These are phyloP conservation scores for Calosoma granatense DNA, from an alignment of 1,140 invertebrate species.

Conservation along the genomic window DNA sequence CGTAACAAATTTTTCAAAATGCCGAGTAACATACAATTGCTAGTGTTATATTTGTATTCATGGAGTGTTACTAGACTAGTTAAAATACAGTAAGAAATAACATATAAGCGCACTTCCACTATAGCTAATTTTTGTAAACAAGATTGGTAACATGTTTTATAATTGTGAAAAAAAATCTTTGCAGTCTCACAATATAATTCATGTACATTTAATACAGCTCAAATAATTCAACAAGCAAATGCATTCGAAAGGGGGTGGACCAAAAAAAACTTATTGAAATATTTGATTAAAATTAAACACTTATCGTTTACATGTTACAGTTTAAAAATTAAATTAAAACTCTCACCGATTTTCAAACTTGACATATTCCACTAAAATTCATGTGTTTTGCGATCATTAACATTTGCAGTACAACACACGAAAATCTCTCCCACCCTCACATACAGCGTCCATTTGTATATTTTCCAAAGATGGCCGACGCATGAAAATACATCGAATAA, in stretches of 20 bases:
- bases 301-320: constrained; percentile 1
- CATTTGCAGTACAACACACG: constrained; percentile 2
- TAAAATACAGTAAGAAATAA: constrained; percentile 17
- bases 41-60: neutral
- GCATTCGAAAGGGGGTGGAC: constrained; percentile 26
- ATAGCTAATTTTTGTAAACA: neutral
- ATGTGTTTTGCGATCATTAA: constrained; percentile 16
- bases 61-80: neutral
- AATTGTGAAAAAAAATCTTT: too few species aligned
- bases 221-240: too few species aligned
- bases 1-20: too few species aligned
- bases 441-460: neutral
- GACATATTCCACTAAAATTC: constrained; percentile 44
- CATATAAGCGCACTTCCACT: constrained; percentile 4
- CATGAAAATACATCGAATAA: too few species aligned
- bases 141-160: neutral
- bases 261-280: constrained; percentile 20
- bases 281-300: constrained; percentile 7
- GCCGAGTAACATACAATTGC: too few species aligned
- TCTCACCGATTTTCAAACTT: constrained; percentile 54
- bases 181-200: neutral
- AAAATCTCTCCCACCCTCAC: constrained; percentile 8
- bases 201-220: neutral
- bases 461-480: constrained; percentile 1
- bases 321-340: neutral